Base-by-base conservation (phyloP, 2,113 vertebrate species). In the Sylvia atricapilla region DNA sequence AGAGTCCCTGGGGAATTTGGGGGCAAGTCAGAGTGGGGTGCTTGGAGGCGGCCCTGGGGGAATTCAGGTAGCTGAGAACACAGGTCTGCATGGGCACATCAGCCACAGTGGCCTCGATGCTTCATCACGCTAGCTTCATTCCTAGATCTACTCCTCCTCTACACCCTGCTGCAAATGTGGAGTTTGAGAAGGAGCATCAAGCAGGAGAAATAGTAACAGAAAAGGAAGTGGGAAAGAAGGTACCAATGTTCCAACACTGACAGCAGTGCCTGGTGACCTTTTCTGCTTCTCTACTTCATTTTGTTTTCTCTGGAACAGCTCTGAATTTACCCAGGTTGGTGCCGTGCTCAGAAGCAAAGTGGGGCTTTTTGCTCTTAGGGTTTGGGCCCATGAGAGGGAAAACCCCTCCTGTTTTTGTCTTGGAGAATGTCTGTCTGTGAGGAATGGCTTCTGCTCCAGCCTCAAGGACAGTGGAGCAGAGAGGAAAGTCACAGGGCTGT, bases 1-100 rank as follows among this genome's bases (percentile, higher is more conserved):
- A 53, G 93, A 96, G 95, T 95, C 88, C 92, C 88, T 89, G 94
- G 95, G 96, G 73, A 96, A 93, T 96, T 89, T 95, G 68, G 93
- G 95, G 92, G 75, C 85, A 93, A 94, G 60, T 33, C 67, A 80
- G 60, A 69, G 41, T 1, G 1, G 37, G 30, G 20, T 31, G 21
- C 53, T 93, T 93, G 83, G 90, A 90, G 72, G 0, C 18, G 6
- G 6, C 39, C 67, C 24, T 50, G 30, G 64, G 81, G 83, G 16
- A 90, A 89, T 93, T 94, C 68, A 72, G 60, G 82, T 85, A 58
- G 55, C 55, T 74, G 84, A 63, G 58, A 33, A 53, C 12, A 3
- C 31, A 50, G 75, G 24, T 13, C 50, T 76, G 63, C 1, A 2
- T 10, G 0, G n/a, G 20, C 62, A 9, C 5, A 3, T 44, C 72